Base-by-base conservation (phyloP, 1,140 invertebrate genomes). In the Bathynomus jamesi region DNA sequence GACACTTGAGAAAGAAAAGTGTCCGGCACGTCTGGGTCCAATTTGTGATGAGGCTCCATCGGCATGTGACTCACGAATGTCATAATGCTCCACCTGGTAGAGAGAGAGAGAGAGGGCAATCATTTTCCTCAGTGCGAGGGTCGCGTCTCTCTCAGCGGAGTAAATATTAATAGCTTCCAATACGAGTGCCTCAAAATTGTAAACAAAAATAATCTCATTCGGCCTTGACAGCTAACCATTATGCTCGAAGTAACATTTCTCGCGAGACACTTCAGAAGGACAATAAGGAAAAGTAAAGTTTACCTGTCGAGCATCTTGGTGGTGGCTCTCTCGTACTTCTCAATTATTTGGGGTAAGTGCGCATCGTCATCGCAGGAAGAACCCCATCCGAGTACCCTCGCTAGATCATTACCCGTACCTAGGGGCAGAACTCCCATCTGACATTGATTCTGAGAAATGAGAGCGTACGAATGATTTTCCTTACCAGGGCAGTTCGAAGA, bases 341-440 rank as follows among this genome's bases (percentile, higher is more conserved):
- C 94, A 7, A 98, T 82, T 29, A 97, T 86, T 78, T 94, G 90
- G 17, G 93, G 91, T 60, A 98, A 84, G 82, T 96, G 92, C 5
- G 94, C 90, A 78, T 97, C 95, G 80, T 96, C 94, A 80, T 98
- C 95, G 81, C 95, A 98, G 0, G 92, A 92, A 10, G 92, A 88
- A 24, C 95, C 95, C 95, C 95, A 98, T n/a, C 95, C 95, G 8
- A 98, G 83, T 0, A 97, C 94, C 24, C 95, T 83, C 0, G 95
- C 94, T 71, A 98, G 84, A 81, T 98, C 95, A 82, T 98, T 98
- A 30, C 95, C 95, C 0, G 95, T 98, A 25, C 95, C 95, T 78
- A 98, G 85, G 0, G 95, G 95, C 67, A 98, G 83, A 0, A 97
- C 93, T 29, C 92, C 93, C 28, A 94, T 89, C 83, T 95, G 93